These are phyloP conservation scores for Apostichopus leukothele DNA, from an alignment of 53 echinoderm and acorn worm genomes.

Conservation along the genomic window DNA sequence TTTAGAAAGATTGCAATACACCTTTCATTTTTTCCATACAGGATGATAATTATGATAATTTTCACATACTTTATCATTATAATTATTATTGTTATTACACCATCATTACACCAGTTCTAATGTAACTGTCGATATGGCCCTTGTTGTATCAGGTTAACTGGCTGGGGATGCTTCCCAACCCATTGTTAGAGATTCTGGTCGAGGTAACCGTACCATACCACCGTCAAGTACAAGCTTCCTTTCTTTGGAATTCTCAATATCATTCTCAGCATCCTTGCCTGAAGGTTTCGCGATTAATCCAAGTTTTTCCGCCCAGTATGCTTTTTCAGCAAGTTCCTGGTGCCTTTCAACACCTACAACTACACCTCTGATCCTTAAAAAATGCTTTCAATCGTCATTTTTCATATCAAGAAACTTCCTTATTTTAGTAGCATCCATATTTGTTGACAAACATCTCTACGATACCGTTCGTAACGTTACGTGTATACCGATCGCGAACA, in stretches of 20 bases:
- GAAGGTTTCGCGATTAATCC: conserved; percentile 50
- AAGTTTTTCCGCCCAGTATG: conserved; percentile 65
- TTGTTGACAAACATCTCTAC: too few relatives aligned
- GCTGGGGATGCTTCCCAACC: conserved; percentile 65
- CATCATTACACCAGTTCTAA: conserved; percentile 39
- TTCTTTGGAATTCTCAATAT: conserved; percentile 44
- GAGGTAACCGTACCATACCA: conserved; percentile 56
- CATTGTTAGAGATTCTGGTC: conserved; percentile 54
- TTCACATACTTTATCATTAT: too few relatives aligned
- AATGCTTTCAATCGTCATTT: conserved; percentile 42
- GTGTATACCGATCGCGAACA: too few relatives aligned
- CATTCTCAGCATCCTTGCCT: conserved; percentile 48
- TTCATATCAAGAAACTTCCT: conserved; percentile 26
- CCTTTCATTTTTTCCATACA: too few relatives aligned
- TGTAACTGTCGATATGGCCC: not conserved
- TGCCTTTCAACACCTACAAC: conserved; percentile 51
- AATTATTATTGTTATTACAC: too few relatives aligned
- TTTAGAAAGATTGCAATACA: too few relatives aligned
- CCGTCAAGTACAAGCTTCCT: conserved; percentile 57
- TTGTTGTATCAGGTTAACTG: conserved; percentile 14
- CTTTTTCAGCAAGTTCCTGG: conserved; percentile 53
- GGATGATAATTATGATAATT: too few relatives aligned
- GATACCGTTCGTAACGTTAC: too few relatives aligned
- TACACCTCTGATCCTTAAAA: conserved; percentile 53
- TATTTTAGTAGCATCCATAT: not conserved